These are phyloP conservation scores for Sanderia malayensis DNA, from an alignment of 30 jellyfish, hydroid and myxozoan species.

Conservation along the genomic window DNA sequence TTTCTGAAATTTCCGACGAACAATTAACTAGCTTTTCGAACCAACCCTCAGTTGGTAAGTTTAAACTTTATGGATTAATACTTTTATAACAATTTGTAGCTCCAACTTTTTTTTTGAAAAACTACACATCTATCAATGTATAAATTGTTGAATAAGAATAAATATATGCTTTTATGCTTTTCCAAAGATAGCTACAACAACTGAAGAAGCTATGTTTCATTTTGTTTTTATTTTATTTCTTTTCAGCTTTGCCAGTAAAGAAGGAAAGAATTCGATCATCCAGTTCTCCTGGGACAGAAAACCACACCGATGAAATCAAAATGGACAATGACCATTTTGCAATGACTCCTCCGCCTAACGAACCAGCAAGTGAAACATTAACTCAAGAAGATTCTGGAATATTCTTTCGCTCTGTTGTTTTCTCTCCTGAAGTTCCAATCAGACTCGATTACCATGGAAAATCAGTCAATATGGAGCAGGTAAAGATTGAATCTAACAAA, in stretches of 20 bases:
- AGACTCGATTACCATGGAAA: slow-evolving; percentile 97
- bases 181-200: too few relatives aligned
- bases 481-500: neutral
- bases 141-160: too few relatives aligned
- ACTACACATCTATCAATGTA: too few relatives aligned
- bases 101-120: too few relatives aligned
- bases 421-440: slow-evolving; percentile 98
- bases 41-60: slow-evolving; percentile 31
- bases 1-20: slow-evolving; percentile 75
- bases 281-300: slow-evolving; percentile 60
- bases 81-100: too few relatives aligned
- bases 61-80: neutral
- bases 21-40: slow-evolving; percentile 3
- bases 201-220: too few relatives aligned
- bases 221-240: neutral
- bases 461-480: slow-evolving; percentile 87
- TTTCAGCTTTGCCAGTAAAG: slow-evolving; percentile 16
- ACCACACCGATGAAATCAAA: slow-evolving; percentile 12
- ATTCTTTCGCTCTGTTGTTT: slow-evolving; percentile 80
- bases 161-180: too few relatives aligned
- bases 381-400: slow-evolving; percentile 53
- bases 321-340: slow-evolving; percentile 53
- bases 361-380: slow-evolving; percentile 9
- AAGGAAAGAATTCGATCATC: slow-evolving; percentile 41
- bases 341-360: neutral